Percentiles rank a stretch among this genome's conserved stretches.
Evolutionary conservation across 2,888 invertebrate genomes (phyloP).

Genomic region (Luffia ferchaultella): DNA sequence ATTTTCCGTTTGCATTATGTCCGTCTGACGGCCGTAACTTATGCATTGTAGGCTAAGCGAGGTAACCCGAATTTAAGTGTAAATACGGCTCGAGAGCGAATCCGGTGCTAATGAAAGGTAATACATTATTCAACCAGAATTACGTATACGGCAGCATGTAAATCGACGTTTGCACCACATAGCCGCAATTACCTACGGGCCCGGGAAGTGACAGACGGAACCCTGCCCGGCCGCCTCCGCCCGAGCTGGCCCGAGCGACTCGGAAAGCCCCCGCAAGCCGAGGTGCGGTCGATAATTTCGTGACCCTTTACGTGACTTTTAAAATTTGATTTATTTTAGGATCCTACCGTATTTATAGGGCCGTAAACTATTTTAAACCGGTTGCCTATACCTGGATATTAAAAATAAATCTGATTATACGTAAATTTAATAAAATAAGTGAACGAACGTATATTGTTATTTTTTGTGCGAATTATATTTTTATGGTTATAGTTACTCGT

Average conservation of each 20-base stretch:
- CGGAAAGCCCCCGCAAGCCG: not conserved
- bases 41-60: not conserved
- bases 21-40: no score
- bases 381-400: no score
- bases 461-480: no score
- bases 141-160: constrained; percentile 57
- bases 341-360: not conserved
- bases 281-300: not conserved
- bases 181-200: constrained; percentile 44
- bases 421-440: no score
- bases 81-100: constrained; percentile 48
- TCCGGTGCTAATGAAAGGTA: constrained; percentile 62
- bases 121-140: constrained; percentile 66
- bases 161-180: constrained; percentile 64
- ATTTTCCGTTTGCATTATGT: no score
- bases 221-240: not conserved
- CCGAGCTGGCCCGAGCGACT: not conserved
- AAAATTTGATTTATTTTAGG: not conserved
- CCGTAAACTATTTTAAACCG: not conserved
- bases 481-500: no score
- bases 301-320: not conserved
- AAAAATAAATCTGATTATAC: no score
- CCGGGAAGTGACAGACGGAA: constrained; percentile 9
- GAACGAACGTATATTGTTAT: no score
- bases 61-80: constrained; percentile 58